phyloP scores from a whole-genome alignment of 1,140 invertebrate genomes.

The Drosophila murphyi region DNA sequence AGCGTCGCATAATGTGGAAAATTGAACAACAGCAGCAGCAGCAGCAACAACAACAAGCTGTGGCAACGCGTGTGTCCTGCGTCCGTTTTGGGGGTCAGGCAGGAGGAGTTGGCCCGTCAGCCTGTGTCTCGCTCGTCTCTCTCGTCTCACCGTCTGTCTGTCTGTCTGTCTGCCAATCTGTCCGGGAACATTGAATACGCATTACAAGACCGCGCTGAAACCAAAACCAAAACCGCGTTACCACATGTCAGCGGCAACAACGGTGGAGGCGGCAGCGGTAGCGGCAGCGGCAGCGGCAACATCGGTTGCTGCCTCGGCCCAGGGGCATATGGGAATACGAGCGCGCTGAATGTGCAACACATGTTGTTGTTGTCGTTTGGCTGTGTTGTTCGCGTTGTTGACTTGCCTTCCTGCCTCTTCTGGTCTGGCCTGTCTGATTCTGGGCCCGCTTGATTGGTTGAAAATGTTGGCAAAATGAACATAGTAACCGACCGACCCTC shows the following conservation, averaged over 20 bases:
- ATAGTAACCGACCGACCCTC: neutral
- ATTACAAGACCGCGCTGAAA: constrained; percentile 76
- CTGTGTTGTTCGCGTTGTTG: constrained; percentile 42
- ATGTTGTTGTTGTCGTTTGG: constrained; percentile 64
- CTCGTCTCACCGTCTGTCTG: neutral
- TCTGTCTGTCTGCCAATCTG: constrained; percentile 56
- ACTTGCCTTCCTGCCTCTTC: constrained; percentile 23
- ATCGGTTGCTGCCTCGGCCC: constrained; percentile 42
- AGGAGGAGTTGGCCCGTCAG: constrained; percentile 51
- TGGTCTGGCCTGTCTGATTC: constrained; percentile 62
- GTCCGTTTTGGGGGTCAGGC: constrained; percentile 68
- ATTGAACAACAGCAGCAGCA: constrained; percentile 36
- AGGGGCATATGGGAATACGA: constrained; percentile 78
- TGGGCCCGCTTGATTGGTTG: constrained; percentile 71
- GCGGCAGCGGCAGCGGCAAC: constrained; percentile 11
- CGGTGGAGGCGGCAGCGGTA: constrained; percentile 5
- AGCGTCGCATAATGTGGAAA: constrained; percentile 72
- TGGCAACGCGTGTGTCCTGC: constrained; percentile 70
- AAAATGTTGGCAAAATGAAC: constrained; percentile 63
- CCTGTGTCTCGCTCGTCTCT: neutral
- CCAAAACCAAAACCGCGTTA: constrained; percentile 81
- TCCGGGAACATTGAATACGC: constrained; percentile 80
- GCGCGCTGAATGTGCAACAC: constrained; percentile 73
- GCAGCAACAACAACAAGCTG: constrained; percentile 12
- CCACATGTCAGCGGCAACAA: constrained; percentile 72